These are phyloP conservation scores for Cyclophora punctaria DNA, from an alignment of 2,888 invertebrate species.

Conservation along the genomic window DNA sequence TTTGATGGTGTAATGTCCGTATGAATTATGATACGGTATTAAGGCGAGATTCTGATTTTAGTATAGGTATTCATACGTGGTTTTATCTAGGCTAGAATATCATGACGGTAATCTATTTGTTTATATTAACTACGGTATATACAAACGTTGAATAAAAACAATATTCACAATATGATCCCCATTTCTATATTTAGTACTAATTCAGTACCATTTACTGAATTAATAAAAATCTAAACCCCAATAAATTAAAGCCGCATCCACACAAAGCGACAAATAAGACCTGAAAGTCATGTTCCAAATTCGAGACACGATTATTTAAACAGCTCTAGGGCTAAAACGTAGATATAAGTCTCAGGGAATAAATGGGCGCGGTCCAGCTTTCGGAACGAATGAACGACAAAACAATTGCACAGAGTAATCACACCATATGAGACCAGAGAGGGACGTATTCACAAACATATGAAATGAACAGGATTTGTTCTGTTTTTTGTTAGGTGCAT, in stretches of 20 bases:
- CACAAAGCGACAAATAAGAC: conserved; percentile 4
- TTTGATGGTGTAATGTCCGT: neutral
- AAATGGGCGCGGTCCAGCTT: conserved; percentile 40
- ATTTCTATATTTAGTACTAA: too few relatives aligned
- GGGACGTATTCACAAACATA: conserved; percentile 20
- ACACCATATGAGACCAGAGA: conserved; percentile 26
- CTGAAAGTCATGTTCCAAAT: too few relatives aligned
- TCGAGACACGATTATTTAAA: conserved; percentile 11
- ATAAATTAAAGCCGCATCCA: neutral
- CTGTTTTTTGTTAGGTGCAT: conserved; percentile 10
- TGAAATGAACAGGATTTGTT: conserved; percentile 19
- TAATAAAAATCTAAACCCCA: too few relatives aligned
- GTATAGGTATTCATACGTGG: too few relatives aligned
- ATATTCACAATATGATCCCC: too few relatives aligned
- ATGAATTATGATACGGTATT: conserved; percentile 1
- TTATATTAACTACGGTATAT: too few relatives aligned
- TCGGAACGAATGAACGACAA: conserved; percentile 16
- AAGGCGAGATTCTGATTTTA: too few relatives aligned
- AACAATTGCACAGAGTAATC: conserved; percentile 21
- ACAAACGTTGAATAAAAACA: too few relatives aligned
- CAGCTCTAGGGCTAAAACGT: conserved; percentile 29
- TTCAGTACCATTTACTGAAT: too few relatives aligned
- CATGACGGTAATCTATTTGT: too few relatives aligned
- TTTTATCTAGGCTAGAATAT: too few relatives aligned
- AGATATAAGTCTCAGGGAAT: conserved; percentile 48